Evolutionary conservation across 2,888 invertebrate genomes (phyloP), one percentile per base, ranked within the genome.

Genomic region (Empis livida): DNA sequence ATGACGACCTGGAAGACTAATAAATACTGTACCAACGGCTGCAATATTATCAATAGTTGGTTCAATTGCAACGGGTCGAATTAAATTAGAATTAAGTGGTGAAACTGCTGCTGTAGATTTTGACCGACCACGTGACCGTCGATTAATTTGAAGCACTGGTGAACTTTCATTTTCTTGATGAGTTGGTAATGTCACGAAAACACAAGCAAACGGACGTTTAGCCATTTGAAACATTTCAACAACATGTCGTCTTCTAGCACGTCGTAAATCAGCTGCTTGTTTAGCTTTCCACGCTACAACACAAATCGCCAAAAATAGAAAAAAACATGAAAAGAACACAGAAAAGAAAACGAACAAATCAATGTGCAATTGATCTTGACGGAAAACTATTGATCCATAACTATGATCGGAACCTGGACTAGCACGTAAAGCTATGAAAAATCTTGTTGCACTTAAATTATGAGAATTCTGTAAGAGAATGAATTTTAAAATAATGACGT

Each of bases 221-320:
- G 95, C 95, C 91, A 96, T 90, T 66, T 92, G 90, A 58, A 91
- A 71, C 92, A 95, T 93, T 74, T 96, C 94, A 1, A 91, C 89
- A 0, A 90, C 92, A 59, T 93, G 92, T 54, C 91, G 78, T 49
- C 92, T 77, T 37, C 93, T 75, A 0, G 91, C 91, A 15, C 92
- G 76, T 5, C 92, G 76, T 14, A 90, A 79, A 59, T 94, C 93
- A 0, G 89, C 85, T 1, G 91, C 87, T 64, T 94, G 92, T 65
- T 95, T 95, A 14, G 92, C 86, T 67, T 95, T 95, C 94, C 94
- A 95, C 6, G 90, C 85, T 49, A 96, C 87, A 11, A 95, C 93
- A 62, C 94, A 95, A 17, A 89, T 85, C 11, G 94, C 92, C 55
- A 96, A 73, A 63, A 95, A 94, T 41, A 95, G 68, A 71, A 95